Conservation (phyloP, 2,113 vertebrate species). For the Rhinogobius similis region DNA sequence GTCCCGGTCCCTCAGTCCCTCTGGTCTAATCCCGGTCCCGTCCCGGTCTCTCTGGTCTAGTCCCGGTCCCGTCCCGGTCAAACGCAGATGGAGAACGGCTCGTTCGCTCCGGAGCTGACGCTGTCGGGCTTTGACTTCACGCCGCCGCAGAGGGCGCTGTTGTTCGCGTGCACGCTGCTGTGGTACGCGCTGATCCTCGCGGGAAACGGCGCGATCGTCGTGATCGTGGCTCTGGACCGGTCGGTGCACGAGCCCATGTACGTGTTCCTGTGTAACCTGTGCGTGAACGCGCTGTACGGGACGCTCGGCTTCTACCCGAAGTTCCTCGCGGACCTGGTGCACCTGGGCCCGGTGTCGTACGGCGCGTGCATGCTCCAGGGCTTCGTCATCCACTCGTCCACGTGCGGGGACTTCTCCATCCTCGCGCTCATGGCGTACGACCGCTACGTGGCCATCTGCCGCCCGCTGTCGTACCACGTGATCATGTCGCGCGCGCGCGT, state of each 20-base stretch:
- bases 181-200: slow-evolving; percentile 28
- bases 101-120: slow-evolving; percentile 1
- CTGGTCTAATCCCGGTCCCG: too few species aligned
- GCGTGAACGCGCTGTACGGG: slow-evolving; percentile 50
- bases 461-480: slow-evolving; percentile 44
- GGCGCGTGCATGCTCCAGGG: slow-evolving; percentile 51
- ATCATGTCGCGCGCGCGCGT: slow-evolving; percentile 32
- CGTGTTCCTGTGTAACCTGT: slow-evolving; percentile 53
- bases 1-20: background rate
- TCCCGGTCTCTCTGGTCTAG: background rate
- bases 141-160: background rate
- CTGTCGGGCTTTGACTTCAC: slow-evolving; percentile 36
- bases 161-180: slow-evolving; percentile 21
- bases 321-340: slow-evolving; percentile 45
- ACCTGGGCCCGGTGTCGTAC: slow-evolving; percentile 38
- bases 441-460: slow-evolving; percentile 53
- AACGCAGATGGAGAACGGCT: slow-evolving; percentile 33
- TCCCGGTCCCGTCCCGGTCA: background rate
- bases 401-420: slow-evolving; percentile 42
- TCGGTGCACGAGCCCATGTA: slow-evolving; percentile 63
- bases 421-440: slow-evolving; percentile 54
- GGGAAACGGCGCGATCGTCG: slow-evolving; percentile 36
- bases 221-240: slow-evolving; percentile 37
- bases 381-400: slow-evolving; percentile 45
- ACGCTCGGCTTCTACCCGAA: slow-evolving; percentile 56